Evolutionary conservation across 2,797 vertebrate genomes (phyloP).

Genomic region (Hippoglossus hippoglossus): DNA sequence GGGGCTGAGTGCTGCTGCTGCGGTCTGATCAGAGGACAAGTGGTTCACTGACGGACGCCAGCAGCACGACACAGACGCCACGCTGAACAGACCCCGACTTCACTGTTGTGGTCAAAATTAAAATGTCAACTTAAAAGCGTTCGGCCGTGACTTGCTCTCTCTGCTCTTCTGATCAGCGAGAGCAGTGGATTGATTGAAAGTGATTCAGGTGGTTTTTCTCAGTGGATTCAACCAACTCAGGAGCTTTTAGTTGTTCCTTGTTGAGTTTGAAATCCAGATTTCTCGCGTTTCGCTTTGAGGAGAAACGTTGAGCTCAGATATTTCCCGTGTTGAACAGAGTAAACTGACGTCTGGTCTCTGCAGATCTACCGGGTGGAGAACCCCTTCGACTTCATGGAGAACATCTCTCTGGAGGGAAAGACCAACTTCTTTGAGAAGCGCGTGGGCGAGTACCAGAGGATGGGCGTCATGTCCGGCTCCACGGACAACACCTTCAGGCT

Average conservation of each 20-base stretch:
- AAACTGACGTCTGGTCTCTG: neutral
- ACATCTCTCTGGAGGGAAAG: slow-evolving; percentile 98
- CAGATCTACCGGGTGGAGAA: slow-evolving; percentile 93
- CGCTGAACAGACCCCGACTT: slow-evolving; percentile 65
- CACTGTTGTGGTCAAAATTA: too few relatives aligned
- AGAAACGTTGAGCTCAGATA: too few relatives aligned
- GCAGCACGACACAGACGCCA: slow-evolving; percentile 74
- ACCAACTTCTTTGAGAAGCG: slow-evolving; percentile 99
- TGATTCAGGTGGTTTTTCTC: too few relatives aligned
- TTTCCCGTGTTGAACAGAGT: too few relatives aligned
- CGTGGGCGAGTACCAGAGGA: slow-evolving; percentile 96
- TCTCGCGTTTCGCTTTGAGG: too few relatives aligned
- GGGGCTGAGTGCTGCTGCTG: slow-evolving; percentile 84
- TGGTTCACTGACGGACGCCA: slow-evolving; percentile 61
- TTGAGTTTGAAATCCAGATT: too few relatives aligned
- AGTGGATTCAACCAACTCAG: too few relatives aligned
- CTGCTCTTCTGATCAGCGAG: too few relatives aligned
- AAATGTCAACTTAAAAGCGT: too few relatives aligned
- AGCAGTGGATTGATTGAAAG: too few relatives aligned
- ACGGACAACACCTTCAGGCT: slow-evolving; percentile 92
- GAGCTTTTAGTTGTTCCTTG: too few relatives aligned
- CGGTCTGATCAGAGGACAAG: slow-evolving; percentile 49
- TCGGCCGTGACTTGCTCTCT: too few relatives aligned
- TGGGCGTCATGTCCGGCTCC: slow-evolving; percentile 94
- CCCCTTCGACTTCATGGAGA: slow-evolving; percentile 99